phyloP scores from a whole-genome alignment of 2,113 vertebrate species.

The Spilogale gracilis region DNA sequence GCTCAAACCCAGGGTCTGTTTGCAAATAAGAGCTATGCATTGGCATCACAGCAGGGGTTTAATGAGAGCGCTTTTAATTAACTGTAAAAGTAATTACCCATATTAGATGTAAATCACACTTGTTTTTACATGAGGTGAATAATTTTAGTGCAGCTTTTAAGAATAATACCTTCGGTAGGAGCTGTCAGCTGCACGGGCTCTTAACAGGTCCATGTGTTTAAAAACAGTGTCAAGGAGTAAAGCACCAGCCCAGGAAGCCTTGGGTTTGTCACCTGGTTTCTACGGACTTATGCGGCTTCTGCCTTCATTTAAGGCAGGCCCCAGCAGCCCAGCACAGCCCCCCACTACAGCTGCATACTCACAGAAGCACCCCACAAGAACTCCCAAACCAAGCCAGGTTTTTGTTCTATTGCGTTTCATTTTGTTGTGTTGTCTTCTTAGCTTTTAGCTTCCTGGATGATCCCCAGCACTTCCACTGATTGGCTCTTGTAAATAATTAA shows the following conservation, averaged over 20 bases:
- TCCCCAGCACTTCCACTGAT: not conserved
- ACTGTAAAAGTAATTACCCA: conserved; percentile 81
- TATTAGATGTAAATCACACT: conserved; percentile 72
- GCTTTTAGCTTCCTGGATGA: not conserved
- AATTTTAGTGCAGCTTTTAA: conserved; percentile 67
- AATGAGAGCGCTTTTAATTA: conserved; percentile 66
- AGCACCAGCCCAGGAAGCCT: not conserved
- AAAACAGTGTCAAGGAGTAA: not conserved
- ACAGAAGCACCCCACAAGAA: not conserved
- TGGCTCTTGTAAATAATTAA: not conserved
- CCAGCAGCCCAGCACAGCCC: not conserved
- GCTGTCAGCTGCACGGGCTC: not conserved
- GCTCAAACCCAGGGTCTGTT: conserved; percentile 14
- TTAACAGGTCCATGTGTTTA: not conserved
- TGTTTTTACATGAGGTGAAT: conserved; percentile 73
- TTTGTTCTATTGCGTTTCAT: not conserved
- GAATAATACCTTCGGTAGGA: not conserved
- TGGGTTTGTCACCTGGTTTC: not conserved
- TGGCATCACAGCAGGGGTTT: conserved; percentile 56
- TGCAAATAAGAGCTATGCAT: conserved; percentile 72
- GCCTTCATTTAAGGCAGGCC: not conserved
- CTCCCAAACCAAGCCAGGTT: rapidly evolving
- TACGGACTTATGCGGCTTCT: not conserved
- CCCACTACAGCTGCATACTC: rapidly evolving
- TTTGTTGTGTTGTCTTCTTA: not conserved